Evolutionary conservation across 2,797 vertebrate genomes (phyloP).

Genomic region (Danio albolineatus): DNA sequence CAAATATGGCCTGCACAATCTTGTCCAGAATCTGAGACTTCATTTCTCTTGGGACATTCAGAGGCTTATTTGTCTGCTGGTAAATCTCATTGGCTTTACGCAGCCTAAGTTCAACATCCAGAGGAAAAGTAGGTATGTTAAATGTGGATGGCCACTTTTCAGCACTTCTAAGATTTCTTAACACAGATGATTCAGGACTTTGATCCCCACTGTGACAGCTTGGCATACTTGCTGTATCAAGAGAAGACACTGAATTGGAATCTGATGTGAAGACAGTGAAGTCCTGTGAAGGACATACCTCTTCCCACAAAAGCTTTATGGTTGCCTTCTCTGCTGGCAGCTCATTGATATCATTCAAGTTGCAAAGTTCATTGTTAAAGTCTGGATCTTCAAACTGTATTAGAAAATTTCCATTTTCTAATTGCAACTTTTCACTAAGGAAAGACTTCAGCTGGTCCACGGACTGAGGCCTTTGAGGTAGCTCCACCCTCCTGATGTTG

Average conservation of each 20-base stretch:
- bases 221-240: constrained; percentile 40
- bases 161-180: not conserved
- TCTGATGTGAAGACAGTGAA: too few relatives aligned
- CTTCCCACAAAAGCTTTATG: constrained; percentile 32
- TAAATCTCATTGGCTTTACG: constrained; percentile 31
- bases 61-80: constrained; percentile 30
- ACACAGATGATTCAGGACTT: not conserved
- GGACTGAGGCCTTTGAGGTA: not conserved
- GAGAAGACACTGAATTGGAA: constrained; percentile 22
- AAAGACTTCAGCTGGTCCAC: too few relatives aligned
- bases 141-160: constrained; percentile 34
- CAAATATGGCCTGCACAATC: constrained; percentile 22
- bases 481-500: not conserved
- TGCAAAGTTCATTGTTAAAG: too few relatives aligned
- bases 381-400: constrained; percentile 5
- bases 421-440: not conserved
- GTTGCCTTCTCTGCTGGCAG: too few relatives aligned
- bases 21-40: constrained; percentile 33
- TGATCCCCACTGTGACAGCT: not conserved
- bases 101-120: constrained; percentile 35
- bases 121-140: constrained; percentile 31
- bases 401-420: not conserved
- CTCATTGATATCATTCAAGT: not conserved
- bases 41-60: constrained; percentile 33
- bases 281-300: not conserved